Evolutionary conservation across 2,113 vertebrate genomes (phyloP).

Genomic region (Abramis brama): DNA sequence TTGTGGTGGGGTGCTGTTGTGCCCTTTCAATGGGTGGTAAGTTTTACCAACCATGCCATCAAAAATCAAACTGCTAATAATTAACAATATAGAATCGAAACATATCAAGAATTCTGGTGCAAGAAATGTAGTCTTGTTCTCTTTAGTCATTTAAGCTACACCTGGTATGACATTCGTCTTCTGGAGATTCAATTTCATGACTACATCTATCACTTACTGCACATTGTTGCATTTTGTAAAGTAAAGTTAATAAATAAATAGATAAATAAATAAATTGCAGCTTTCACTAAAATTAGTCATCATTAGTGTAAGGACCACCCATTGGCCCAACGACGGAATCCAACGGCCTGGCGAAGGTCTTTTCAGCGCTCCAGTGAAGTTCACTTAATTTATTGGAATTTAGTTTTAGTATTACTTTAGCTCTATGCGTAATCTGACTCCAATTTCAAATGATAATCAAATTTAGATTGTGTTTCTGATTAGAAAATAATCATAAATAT

Average conservation of each 20-base stretch:
- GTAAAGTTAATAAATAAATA: too few relatives aligned
- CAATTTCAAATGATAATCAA: too few relatives aligned
- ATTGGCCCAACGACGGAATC: too few relatives aligned
- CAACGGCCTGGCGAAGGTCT: too few relatives aligned
- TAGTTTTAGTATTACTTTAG: too few relatives aligned
- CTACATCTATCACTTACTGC: not conserved
- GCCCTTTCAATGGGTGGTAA: constrained; percentile 61
- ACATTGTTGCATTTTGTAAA: not conserved
- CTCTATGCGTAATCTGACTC: too few relatives aligned
- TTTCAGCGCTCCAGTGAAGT: too few relatives aligned
- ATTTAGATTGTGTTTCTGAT: too few relatives aligned
- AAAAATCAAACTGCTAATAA: not conserved
- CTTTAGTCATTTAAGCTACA: not conserved
- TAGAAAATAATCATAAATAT: too few relatives aligned
- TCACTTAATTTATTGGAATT: too few relatives aligned
- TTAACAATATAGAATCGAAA: not conserved
- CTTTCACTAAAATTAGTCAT: not conserved
- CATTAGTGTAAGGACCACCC: too few relatives aligned
- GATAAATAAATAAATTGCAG: not conserved
- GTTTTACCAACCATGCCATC: not conserved
- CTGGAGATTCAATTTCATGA: not conserved
- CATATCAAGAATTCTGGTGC: not conserved
- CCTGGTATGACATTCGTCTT: not conserved
- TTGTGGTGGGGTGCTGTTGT: constrained; percentile 63
- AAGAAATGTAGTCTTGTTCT: not conserved